phyloP scores from a whole-genome alignment of 2,113 vertebrate genomes.

The Aegotheles bennettii region DNA sequence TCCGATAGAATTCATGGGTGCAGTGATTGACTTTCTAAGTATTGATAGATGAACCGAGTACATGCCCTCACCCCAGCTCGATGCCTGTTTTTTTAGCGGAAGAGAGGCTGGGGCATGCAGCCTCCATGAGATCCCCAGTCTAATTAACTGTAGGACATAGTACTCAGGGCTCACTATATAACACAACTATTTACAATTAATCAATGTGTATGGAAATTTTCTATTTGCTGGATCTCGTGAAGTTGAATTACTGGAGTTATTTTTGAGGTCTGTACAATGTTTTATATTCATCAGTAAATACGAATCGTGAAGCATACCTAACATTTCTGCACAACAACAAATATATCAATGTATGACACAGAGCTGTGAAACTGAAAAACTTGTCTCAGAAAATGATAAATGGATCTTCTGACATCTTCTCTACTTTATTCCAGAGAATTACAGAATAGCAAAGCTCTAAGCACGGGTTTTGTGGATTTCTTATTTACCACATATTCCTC shows the following conservation, averaged over 20 bases:
- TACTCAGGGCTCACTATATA: background rate
- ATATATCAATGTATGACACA: background rate
- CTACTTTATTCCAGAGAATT: background rate
- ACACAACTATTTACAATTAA: background rate
- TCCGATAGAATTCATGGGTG: background rate
- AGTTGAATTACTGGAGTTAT: background rate
- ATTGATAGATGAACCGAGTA: background rate
- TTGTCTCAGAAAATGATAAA: background rate
- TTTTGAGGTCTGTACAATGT: background rate
- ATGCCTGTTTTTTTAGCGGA: background rate
- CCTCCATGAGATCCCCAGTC: background rate
- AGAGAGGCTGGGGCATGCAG: background rate
- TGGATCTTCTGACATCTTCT: background rate
- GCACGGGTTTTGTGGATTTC: background rate
- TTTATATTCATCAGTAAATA: background rate
- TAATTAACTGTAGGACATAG: background rate
- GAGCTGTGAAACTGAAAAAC: background rate
- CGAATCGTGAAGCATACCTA: background rate
- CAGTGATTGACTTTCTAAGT: fast-evolving
- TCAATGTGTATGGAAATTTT: background rate
- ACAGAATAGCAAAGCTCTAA: background rate
- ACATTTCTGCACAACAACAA: background rate
- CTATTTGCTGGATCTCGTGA: background rate
- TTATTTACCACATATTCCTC: background rate
- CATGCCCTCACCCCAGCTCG: background rate